Evolutionary conservation across 2,113 vertebrate genomes (phyloP).

Genomic region (Tapirus terrestris): DNA sequence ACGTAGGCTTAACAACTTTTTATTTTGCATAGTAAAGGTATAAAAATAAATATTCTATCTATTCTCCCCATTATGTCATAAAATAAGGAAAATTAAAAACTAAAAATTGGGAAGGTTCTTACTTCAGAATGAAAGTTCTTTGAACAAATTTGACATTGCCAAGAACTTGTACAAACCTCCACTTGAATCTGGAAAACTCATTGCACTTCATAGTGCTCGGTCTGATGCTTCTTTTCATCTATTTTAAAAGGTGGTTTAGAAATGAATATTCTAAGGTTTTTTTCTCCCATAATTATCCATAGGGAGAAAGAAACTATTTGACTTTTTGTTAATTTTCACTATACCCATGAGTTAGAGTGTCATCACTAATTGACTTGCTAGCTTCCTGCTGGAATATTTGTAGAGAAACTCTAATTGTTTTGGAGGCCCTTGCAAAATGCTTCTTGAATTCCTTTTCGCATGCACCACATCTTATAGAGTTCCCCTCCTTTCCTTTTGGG

Average conservation of each 20-base stretch:
- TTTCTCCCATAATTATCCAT: neutral
- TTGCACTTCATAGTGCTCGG: neutral
- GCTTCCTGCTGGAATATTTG: neutral
- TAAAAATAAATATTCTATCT: conserved; percentile 27
- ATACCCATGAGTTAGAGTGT: neutral
- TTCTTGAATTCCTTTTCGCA: neutral
- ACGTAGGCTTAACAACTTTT: neutral
- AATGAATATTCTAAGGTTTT: conserved; percentile 21
- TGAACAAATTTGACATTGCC: neutral
- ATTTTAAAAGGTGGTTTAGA: conserved; percentile 42
- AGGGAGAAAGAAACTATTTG: neutral
- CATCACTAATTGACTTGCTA: neutral
- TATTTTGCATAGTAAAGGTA: neutral
- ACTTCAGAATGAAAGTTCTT: conserved; percentile 25
- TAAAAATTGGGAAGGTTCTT: neutral
- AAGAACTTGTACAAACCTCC: neutral
- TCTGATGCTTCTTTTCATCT: neutral
- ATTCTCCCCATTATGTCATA: conserved; percentile 1
- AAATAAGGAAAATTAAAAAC: conserved; percentile 40
- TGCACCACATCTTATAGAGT: neutral
- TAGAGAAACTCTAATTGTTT: conserved; percentile 15
- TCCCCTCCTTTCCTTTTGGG: neutral
- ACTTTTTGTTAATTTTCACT: conserved; percentile 41
- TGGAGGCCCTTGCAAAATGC: neutral
- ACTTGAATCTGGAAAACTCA: neutral